Evolutionary conservation across 30 jellyfish, hydroid and myxozoan genomes (phyloP), one percentile per base, ranked within the genome.

Genomic region (Cassiopea xamachana): DNA sequence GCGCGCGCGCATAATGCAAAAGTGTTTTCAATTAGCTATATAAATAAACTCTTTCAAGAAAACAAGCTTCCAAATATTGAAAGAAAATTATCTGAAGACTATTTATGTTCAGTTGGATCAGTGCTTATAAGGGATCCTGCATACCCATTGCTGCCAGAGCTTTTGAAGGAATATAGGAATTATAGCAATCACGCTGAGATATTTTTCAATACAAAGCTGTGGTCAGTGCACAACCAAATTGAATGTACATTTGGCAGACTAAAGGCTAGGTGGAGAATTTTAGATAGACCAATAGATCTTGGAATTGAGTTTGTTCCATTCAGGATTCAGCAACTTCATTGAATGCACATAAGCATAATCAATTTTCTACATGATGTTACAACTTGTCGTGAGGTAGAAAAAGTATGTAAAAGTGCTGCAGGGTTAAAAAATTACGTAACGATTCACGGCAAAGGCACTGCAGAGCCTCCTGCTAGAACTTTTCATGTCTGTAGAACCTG

Each of bases 41-140:
- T 91, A 7, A 68, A 73, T 59, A 86, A 79, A 69, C 93, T 60
- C 13, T 78, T 87, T 46, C 76, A 50, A 62, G 85, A 81, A 2
- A 78, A 82, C 14, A 76, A 59, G n/a, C 86, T 87, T n/a, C 97
- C 94, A 18, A 55, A 61, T 12, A 19, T 67, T 64, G 8, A 60
- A 13, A 73, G 83, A 76, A 27, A 27, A 27, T 27, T 27, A 27
- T 27, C 39, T 27, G 39, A 27, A 27, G 39, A 27, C 39, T 27
- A 89, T 49, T 48, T 58, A 12, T 68, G 79, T 3, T 6, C 69
- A 6, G 98, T 93, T 19, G 95, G 95, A 1, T 94, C 92, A 49
- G 81, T 89, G 6, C 47, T 89, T 39, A n/a, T 93, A 19, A 97
- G 92, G 9, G 92, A 89, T 83, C 98, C 96, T n/a, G 98, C 97